These are phyloP conservation scores for Crossocerus cetratus DNA, from an alignment of 2,888 invertebrate species.

Conservation along the genomic window DNA sequence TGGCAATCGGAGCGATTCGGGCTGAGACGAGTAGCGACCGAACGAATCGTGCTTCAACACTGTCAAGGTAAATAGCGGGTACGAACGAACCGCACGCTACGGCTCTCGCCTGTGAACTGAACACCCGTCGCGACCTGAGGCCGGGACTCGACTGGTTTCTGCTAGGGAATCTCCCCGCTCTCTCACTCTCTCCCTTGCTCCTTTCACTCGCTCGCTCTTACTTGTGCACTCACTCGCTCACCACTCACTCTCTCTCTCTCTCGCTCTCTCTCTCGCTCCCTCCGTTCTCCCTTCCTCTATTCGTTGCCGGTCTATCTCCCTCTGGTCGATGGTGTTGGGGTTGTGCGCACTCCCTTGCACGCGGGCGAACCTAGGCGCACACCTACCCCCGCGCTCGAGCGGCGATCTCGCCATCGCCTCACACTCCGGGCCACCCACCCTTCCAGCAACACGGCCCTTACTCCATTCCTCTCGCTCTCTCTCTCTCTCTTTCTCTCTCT, in stretches of 20 bases:
- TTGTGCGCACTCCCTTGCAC: slow-evolving; percentile 52
- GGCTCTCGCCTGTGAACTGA: slow-evolving; percentile 73
- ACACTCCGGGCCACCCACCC: slow-evolving; percentile 1
- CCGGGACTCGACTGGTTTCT: slow-evolving; percentile 73
- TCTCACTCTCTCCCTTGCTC: slow-evolving; percentile 44
- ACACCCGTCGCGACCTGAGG: slow-evolving; percentile 72
- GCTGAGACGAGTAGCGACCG: background rate
- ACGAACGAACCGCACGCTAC: slow-evolving; percentile 65
- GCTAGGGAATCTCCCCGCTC: slow-evolving; percentile 62
- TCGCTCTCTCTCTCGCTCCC: slow-evolving; percentile 28
- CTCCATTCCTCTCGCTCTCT: slow-evolving; percentile 11
- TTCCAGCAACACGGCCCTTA: slow-evolving; percentile 11
- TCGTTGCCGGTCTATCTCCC: slow-evolving; percentile 38
- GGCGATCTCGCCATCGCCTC: background rate
- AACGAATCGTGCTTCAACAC: too few species aligned
- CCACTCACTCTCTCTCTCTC: slow-evolving; percentile 44
- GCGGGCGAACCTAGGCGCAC: slow-evolving; percentile 50
- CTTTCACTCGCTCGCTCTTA: slow-evolving; percentile 50
- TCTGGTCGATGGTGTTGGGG: slow-evolving; percentile 8
- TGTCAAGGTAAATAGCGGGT: background rate
- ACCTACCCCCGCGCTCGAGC: slow-evolving; percentile 4
- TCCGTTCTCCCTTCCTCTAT: slow-evolving; percentile 54
- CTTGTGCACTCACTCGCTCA: slow-evolving; percentile 9
- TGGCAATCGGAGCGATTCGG: background rate
- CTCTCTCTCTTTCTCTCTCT: background rate